A percentile compares a stretch with the other conserved stretches of the same genome.
Conservation (phyloP, 2,888 invertebrate species). For the Odontocerum albicorne region DNA sequence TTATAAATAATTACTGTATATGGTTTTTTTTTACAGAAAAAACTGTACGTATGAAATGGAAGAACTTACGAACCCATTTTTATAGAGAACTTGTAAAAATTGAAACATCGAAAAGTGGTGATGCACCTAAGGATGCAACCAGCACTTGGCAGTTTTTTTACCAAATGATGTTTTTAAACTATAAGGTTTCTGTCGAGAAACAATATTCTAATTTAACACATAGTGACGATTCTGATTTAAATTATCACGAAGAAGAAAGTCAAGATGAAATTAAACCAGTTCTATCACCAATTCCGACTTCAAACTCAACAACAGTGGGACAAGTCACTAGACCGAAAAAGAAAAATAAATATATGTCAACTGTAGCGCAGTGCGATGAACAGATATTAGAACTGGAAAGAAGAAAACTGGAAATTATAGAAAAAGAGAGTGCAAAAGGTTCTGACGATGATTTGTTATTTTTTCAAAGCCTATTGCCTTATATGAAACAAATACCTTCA, state of each 20-base stretch:
- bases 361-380: not conserved
- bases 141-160: not conserved
- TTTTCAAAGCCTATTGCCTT: not conserved
- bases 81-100: not conserved
- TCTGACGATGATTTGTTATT: not conserved
- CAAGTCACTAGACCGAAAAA: not conserved
- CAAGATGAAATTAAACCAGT: not conserved
- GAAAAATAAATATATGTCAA: not conserved
- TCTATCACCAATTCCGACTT: not conserved
- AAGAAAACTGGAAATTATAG: not conserved
- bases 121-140: not conserved
- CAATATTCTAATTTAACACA: not conserved
- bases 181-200: not conserved
- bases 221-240: not conserved
- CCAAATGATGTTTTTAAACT: not conserved
- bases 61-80: no score
- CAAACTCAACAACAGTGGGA: not conserved
- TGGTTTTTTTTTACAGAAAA: not conserved
- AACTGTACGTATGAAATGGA: not conserved
- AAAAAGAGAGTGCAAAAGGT: not conserved
- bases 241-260: not conserved
- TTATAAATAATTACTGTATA: not conserved
- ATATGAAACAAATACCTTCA: no score
- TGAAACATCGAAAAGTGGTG: not conserved
- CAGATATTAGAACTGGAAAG: not conserved